Percentiles rank a stretch among this genome's conserved stretches.
phyloP scores from a whole-genome alignment of 1,140 invertebrate genomes.

The Cherax destructor region DNA sequence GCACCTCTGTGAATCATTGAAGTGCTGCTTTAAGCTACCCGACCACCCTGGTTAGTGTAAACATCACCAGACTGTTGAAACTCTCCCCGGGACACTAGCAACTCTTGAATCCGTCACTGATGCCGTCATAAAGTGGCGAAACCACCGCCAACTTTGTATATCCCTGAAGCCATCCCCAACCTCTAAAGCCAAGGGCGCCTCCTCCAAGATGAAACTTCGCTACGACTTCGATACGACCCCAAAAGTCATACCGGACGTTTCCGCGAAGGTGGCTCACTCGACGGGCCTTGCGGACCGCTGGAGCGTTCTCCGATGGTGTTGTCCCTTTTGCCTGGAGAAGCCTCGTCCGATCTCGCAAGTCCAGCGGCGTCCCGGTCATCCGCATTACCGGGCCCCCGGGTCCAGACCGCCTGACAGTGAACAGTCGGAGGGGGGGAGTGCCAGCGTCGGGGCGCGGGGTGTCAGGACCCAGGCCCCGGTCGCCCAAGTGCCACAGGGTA shows the following conservation, averaged over 20 bases:
- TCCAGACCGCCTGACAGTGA: conserved; percentile 40
- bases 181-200: neutral
- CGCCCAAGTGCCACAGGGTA: neutral
- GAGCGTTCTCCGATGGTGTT: conserved; percentile 51
- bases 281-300: conserved; percentile 46
- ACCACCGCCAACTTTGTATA: too few relatives aligned
- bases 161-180: too few relatives aligned
- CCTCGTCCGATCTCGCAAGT: conserved; percentile 39
- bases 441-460: conserved; percentile 6
- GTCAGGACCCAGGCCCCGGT: neutral
- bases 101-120: too few relatives aligned
- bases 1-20: too few relatives aligned
- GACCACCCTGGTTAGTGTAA: too few relatives aligned
- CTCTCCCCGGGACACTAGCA: too few relatives aligned
- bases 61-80: too few relatives aligned
- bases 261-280: conserved; percentile 47
- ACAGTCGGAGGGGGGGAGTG: neutral
- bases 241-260: conserved; percentile 61
- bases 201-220: conserved; percentile 56
- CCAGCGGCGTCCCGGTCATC: conserved; percentile 58
- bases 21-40: too few relatives aligned
- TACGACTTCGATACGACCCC: conserved; percentile 49
- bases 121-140: too few relatives aligned
- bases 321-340: conserved; percentile 59
- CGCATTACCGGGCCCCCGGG: conserved; percentile 54